Conservation (phyloP, 2,888 invertebrate species). For the Thymelicus sylvestris region DNA sequence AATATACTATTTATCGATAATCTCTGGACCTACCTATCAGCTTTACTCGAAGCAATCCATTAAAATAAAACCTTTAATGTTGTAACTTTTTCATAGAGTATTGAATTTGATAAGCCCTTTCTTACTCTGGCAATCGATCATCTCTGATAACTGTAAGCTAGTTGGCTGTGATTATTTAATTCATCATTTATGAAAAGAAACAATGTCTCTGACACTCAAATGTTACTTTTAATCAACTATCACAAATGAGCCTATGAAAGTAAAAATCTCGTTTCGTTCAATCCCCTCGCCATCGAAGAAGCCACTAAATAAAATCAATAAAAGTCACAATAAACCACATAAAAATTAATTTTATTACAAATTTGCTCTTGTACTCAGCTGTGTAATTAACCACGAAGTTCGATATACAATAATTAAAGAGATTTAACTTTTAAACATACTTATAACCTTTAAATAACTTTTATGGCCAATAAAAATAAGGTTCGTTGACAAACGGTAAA, state of each 20-base stretch:
- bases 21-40: no score
- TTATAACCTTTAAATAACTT: conserved; percentile 28
- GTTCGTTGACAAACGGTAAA: conserved; percentile 27
- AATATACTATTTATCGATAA: no score
- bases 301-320: conserved; percentile 19
- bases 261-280: background rate
- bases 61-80: no score
- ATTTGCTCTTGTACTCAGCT: conserved; percentile 4
- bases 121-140: no score
- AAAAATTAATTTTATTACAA: conserved; percentile 27
- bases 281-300: conserved; percentile 2
- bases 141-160: no score
- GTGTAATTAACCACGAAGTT: conserved; percentile 20
- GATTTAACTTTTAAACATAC: conserved; percentile 20
- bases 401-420: conserved; percentile 29
- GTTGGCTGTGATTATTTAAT: no score
- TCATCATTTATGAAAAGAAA: no score
- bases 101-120: no score
- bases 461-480: conserved; percentile 25
- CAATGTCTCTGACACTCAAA: background rate
- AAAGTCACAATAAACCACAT: conserved; percentile 24
- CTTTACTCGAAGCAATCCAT: no score
- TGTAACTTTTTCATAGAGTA: no score
- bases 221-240: background rate
- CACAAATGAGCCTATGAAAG: background rate